Percentiles rank a stretch among this genome's conserved stretches.
Evolutionary conservation across 1,140 invertebrate genomes (phyloP).

Genomic region (Cardiocondyla obscurior): DNA sequence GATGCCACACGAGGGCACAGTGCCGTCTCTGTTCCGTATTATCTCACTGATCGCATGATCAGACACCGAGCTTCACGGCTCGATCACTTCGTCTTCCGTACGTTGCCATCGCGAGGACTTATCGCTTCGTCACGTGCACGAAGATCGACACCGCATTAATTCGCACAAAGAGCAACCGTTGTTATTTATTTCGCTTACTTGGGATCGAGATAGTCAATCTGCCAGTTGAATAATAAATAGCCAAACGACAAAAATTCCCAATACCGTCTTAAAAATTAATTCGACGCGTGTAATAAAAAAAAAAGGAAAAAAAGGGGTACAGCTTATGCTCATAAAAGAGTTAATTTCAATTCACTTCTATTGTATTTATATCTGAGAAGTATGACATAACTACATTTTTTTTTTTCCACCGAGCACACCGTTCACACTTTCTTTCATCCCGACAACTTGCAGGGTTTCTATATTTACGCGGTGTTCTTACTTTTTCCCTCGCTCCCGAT

Average conservation of each 20-base stretch:
- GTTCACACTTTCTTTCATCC: not conserved
- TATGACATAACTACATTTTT: not conserved
- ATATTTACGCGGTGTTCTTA: not conserved
- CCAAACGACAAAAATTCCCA: not conserved
- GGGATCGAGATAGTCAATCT: not conserved
- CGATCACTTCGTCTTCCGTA: conserved; percentile 14
- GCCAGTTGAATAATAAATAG: not conserved
- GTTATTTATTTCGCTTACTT: not conserved
- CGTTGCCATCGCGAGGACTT: not conserved
- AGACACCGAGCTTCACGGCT: not conserved
- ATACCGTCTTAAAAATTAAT: not conserved
- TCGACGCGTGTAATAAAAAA: too few relatives aligned
- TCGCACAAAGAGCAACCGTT: conserved; percentile 5
- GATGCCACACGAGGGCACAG: conserved; percentile 24
- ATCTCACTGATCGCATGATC: conserved; percentile 6
- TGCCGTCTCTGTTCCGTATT: conserved; percentile 40
- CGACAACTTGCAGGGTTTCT: not conserved
- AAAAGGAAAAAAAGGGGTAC: too few relatives aligned
- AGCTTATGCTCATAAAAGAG: not conserved
- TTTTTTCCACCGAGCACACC: not conserved
- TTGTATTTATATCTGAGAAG: not conserved
- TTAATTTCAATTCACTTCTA: not conserved
- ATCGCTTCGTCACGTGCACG: conserved; percentile 4
- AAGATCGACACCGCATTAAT: conserved; percentile 14
- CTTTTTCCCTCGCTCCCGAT: not conserved